phyloP scores from a whole-genome alignment of 2,888 invertebrate genomes.

The Synergus japonicus region DNA sequence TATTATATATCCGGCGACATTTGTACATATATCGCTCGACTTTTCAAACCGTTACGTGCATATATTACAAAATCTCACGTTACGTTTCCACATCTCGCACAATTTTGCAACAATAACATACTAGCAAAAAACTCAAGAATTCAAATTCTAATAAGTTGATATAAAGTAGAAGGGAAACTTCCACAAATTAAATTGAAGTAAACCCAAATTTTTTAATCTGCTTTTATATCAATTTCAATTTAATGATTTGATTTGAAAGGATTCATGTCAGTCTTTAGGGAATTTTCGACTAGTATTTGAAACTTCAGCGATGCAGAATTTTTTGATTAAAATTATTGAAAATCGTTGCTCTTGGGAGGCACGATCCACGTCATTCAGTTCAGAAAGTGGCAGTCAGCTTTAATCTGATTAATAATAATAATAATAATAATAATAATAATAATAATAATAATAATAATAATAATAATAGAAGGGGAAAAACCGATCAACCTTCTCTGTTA shows the following conservation, averaged over 20 bases:
- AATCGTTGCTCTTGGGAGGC: background rate
- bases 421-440: too few species aligned
- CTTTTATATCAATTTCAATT: too few species aligned
- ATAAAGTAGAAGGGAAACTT: too few species aligned
- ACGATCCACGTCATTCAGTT: background rate
- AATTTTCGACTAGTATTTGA: background rate
- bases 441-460: background rate
- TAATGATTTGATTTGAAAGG: background rate
- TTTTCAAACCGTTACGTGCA: constrained; percentile 56
- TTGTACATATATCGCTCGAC: constrained; percentile 47
- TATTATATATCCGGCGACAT: constrained; percentile 65
- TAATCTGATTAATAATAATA: too few species aligned
- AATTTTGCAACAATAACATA: background rate
- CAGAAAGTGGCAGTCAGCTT: too few species aligned
- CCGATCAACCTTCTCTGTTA: constrained; percentile 57
- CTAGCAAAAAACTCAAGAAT: too few species aligned
- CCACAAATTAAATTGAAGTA: too few species aligned
- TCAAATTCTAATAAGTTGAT: too few species aligned
- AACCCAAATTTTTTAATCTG: background rate
- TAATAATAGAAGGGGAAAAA: constrained; percentile 9
- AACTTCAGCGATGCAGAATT: background rate
- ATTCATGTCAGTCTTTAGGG: background rate
- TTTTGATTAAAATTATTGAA: background rate
- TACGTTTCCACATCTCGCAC: background rate
- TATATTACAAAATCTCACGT: constrained; percentile 57